Evolutionary conservation across 2,113 vertebrate genomes (phyloP), one percentile per base, ranked within the genome.

Genomic region (Paracanthobrama guichenoti): DNA sequence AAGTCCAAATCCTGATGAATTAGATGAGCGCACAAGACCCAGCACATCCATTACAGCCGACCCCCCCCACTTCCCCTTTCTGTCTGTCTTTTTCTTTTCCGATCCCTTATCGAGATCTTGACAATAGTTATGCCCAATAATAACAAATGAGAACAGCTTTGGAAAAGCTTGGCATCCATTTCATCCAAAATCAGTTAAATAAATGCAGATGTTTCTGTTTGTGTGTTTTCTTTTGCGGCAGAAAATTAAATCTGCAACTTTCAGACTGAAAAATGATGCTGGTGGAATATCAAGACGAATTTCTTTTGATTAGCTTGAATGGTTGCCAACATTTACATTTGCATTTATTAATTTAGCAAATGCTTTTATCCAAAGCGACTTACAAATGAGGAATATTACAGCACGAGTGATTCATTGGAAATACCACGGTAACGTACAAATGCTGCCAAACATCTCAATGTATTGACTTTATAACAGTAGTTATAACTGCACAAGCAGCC

Each of bases 1-100:
- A 28, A 46, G 71, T 24, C n/a, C 39, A 73, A 79, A 79, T 46
- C 39, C 77, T 64, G 57, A 79, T 79, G 26, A 62, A 79, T 79
- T 44, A 62, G 22, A 79, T 1, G 16, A 44, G n/a, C 3, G 22
- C 20, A 26, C 39, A 10, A 64, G 57, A 79, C 20, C 74, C 42
- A 83, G 60, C 78, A 22, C 42, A 64, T 48, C 60, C 39, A 64
- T 20, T 66, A 48, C 59, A 46, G 13, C 24, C 64, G 67, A 82
- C 64, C 50, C 79, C 60, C 75, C 55, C 50, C 26, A 26, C 48
- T 16, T 24, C n/a, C 22, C 55, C 26, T 28, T 39, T 22, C 31
- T 13, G 18, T 62, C 42, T 26, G 4, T 72, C 31, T n/a, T n/a
- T n/a, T n/a, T n/a, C n/a, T n/a, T n/a, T n/a, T n/a, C n/a, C n/a